phyloP scores from a whole-genome alignment of 2,113 vertebrate species.

The Syngnathoides biaculeatus region DNA sequence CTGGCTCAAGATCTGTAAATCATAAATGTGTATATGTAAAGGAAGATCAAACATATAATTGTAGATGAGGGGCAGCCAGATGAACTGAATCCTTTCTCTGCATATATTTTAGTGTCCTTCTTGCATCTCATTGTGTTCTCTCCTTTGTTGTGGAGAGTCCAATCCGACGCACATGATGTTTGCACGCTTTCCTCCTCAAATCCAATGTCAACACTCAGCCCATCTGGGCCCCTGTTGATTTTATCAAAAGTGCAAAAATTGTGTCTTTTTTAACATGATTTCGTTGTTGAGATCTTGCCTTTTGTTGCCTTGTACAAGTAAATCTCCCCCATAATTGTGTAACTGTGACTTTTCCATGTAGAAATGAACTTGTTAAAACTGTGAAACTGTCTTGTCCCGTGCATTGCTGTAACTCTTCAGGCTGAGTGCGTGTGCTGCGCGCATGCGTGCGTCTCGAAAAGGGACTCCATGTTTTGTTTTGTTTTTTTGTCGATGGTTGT shows the following conservation, averaged over 20 bases:
- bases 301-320: conserved; percentile 60
- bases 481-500: conserved; percentile 57
- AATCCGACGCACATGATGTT: conserved; percentile 6
- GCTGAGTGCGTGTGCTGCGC: conserved; percentile 4
- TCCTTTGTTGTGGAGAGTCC: conserved; percentile 11
- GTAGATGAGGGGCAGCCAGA: conserved; percentile 34
- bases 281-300: conserved; percentile 55
- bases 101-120: background rate
- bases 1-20: conserved; percentile 51
- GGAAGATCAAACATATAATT: conserved; percentile 42
- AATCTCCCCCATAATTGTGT: conserved; percentile 46
- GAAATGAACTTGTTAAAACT: conserved; percentile 58
- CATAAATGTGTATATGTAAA: conserved; percentile 55
- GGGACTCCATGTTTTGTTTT: conserved; percentile 36
- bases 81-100: conserved; percentile 51
- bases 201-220: conserved; percentile 49
- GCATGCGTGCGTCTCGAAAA: conserved; percentile 34
- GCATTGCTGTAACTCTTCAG: conserved; percentile 48
- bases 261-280: conserved; percentile 45
- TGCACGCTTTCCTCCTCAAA: conserved; percentile 12
- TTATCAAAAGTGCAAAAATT: conserved; percentile 42
- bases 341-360: conserved; percentile 63
- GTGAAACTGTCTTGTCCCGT: conserved; percentile 67
- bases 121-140: background rate
- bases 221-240: conserved; percentile 31